Evolutionary conservation across 2,113 vertebrate genomes (phyloP).

Genomic region (Gopherus flavomarginatus): DNA sequence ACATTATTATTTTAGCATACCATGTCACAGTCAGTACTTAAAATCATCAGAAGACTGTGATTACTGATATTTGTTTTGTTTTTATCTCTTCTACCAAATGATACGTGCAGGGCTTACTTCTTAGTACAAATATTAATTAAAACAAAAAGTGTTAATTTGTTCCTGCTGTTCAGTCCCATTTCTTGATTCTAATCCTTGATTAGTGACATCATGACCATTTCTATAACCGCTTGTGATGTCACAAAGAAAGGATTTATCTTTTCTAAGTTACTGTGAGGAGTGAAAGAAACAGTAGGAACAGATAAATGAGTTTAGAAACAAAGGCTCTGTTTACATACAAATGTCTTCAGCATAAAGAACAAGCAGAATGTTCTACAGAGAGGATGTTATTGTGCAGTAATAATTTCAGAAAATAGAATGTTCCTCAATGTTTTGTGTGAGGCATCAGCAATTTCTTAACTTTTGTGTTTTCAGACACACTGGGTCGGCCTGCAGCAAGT

Average conservation of each 20-base stretch:
- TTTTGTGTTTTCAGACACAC: neutral
- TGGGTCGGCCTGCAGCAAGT: conserved; percentile 4
- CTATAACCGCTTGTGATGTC: neutral
- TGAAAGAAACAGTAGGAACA: conserved; percentile 19
- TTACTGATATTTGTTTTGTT: neutral
- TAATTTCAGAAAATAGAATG: neutral
- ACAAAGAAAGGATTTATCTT: conserved; percentile 23
- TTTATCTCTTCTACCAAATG: conserved; percentile 2
- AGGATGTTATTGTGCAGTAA: conserved; percentile 19
- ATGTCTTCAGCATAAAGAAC: conserved; percentile 51
- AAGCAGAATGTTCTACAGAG: conserved; percentile 23
- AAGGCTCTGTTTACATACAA: conserved; percentile 48
- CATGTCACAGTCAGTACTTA: neutral
- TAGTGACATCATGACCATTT: neutral
- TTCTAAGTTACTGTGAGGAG: neutral
- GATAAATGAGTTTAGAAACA: neutral
- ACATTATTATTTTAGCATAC: neutral
- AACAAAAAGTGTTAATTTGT: neutral
- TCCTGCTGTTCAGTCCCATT: neutral
- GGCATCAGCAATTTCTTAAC: conserved; percentile 31
- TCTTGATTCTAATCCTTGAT: conserved; percentile 9
- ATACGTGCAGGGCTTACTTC: neutral
- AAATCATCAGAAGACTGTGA: neutral
- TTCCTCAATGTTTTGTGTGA: neutral
- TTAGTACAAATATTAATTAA: conserved; percentile 7